Conservation (phyloP, 2,797 vertebrate genomes). For the Florisuga fusca region DNA sequence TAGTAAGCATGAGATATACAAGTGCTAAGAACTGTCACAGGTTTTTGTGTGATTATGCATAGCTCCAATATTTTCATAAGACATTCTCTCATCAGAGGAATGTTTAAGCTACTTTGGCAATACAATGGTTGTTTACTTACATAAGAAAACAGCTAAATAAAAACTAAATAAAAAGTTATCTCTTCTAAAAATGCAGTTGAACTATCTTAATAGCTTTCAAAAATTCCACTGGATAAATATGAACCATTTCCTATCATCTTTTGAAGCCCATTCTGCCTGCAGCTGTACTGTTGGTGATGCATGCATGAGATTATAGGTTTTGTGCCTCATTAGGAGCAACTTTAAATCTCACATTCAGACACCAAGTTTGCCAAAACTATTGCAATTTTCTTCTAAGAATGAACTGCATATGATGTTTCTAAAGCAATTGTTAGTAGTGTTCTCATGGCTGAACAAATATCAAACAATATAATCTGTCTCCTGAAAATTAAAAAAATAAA, state of each 20-base stretch:
- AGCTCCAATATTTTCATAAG: not conserved
- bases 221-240: constrained; percentile 22
- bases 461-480: not conserved
- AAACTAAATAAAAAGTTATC: constrained; percentile 30
- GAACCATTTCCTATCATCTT: not conserved
- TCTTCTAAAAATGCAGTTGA: constrained; percentile 34
- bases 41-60: not conserved
- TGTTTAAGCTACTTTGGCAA: not conserved
- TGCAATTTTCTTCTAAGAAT: not conserved
- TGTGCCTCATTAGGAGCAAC: constrained; percentile 9
- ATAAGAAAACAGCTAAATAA: constrained; percentile 43
- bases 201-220: constrained; percentile 41
- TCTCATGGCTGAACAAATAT: not conserved
- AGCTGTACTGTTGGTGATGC: not conserved
- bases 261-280: constrained; percentile 27
- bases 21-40: not conserved
- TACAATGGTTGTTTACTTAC: not conserved
- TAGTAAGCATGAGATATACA: not conserved
- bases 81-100: not conserved
- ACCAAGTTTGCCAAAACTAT: not conserved
- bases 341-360: constrained; percentile 26
- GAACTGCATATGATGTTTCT: not conserved
- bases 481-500: not conserved
- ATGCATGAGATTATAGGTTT: not conserved
- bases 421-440: not conserved